Conservation (phyloP, 2,113 vertebrate genomes). For the Hoplias malabaricus region DNA sequence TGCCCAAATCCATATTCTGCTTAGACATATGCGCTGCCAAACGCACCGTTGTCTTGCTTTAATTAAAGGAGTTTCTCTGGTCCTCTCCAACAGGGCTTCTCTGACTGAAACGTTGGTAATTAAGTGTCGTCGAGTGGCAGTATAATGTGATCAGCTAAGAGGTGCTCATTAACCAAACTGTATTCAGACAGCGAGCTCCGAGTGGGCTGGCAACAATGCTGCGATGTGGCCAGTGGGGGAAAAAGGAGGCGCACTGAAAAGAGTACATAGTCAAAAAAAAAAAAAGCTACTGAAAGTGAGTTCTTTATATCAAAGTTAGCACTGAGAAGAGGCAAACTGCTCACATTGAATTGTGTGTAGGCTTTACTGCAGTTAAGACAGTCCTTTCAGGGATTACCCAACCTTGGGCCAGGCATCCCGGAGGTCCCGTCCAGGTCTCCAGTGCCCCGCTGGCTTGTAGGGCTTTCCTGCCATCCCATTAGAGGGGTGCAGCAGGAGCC, state of each 20-base stretch:
- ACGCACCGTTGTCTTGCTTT: constrained; percentile 65
- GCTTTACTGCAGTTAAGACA: neutral
- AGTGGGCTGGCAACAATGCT: constrained; percentile 64
- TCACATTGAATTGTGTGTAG: neutral
- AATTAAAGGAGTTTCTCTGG: constrained; percentile 63
- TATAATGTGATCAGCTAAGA: constrained; percentile 75
- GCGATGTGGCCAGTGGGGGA: constrained; percentile 48
- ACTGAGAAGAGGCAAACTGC: constrained; percentile 40
- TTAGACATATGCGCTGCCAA: constrained; percentile 53
- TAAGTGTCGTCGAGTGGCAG: constrained; percentile 74
- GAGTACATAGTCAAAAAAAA: neutral
- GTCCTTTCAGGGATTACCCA: neutral
- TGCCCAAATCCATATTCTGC: neutral
- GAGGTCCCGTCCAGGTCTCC: neutral
- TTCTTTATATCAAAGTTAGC: neutral
- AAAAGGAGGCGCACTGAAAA: neutral
- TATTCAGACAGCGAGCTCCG: constrained; percentile 67
- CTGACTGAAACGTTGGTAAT: constrained; percentile 68
- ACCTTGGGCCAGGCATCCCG: neutral
- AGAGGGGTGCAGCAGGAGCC: neutral
- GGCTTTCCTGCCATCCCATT: constrained; percentile 22
- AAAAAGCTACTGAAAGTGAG: constrained; percentile 9
- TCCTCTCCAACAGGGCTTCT: constrained; percentile 51
- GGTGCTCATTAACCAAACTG: constrained; percentile 72
- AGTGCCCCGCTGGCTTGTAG: neutral